These are phyloP conservation scores for Sakesphorus luctuosus DNA, from an alignment of 2,113 vertebrate genomes.

Conservation along the genomic window DNA sequence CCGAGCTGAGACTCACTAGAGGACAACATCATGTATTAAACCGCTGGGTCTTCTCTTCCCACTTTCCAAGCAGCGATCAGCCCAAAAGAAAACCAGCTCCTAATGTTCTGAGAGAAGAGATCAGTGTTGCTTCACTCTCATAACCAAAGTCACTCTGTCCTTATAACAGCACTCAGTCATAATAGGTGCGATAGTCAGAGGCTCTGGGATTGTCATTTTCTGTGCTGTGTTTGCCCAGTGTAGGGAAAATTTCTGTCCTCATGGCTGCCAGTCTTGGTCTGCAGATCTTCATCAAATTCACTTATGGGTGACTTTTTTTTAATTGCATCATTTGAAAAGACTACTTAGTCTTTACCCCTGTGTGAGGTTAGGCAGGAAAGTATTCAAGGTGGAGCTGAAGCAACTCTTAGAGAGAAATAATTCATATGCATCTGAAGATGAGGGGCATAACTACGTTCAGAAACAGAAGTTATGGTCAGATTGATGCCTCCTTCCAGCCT, in stretches of 20 bases:
- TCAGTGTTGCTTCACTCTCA: not conserved
- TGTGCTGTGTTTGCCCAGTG: not conserved
- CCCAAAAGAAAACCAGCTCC: not conserved
- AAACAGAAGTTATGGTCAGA: conserved; percentile 32
- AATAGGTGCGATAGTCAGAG: not conserved
- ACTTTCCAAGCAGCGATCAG: not conserved
- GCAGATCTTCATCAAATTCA: not conserved
- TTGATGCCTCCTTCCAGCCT: conserved; percentile 31
- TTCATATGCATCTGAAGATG: conserved; percentile 3
- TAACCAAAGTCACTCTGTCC: not conserved
- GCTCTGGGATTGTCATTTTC: not conserved
- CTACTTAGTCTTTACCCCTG: not conserved
- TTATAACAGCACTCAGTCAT: not conserved
- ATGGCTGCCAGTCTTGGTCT: not conserved
- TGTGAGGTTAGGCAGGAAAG: not conserved
- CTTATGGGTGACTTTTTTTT: not conserved
- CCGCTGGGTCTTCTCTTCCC: not conserved
- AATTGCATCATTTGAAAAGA: not conserved
- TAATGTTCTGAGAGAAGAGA: not conserved
- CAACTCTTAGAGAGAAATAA: not conserved
- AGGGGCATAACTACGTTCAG: conserved; percentile 5
- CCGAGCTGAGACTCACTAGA: not conserved
- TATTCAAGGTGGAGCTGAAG: conserved; percentile 1
- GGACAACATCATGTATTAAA: not conserved
- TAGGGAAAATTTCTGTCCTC: not conserved